These are phyloP conservation scores for Iselma pallidipennis DNA, from an alignment of 2,888 invertebrate genomes.

Conservation along the genomic window DNA sequence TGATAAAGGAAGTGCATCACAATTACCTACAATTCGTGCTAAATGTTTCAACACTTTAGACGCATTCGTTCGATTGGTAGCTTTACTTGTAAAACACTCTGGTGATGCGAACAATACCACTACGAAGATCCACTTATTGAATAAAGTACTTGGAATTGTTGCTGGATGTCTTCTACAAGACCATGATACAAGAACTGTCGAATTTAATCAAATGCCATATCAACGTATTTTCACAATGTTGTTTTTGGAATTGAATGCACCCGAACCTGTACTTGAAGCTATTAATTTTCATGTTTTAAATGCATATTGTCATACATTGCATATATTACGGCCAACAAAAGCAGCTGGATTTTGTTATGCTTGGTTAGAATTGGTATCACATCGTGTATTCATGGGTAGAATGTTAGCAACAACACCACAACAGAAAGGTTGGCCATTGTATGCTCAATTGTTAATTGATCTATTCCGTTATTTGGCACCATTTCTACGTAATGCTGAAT, in stretches of 20 bases:
- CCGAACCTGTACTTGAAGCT: slow-evolving; percentile 90
- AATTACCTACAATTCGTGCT: slow-evolving; percentile 67
- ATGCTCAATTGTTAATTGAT: slow-evolving; percentile 93
- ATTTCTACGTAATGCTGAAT: slow-evolving; percentile 94
- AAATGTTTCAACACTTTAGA: slow-evolving; percentile 96
- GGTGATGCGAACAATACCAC: slow-evolving; percentile 88
- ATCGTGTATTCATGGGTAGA: slow-evolving; percentile 92
- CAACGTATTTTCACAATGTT: slow-evolving; percentile 96
- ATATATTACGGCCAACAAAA: slow-evolving; percentile 87
- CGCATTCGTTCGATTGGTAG: slow-evolving; percentile 91
- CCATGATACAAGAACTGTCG: slow-evolving; percentile 86
- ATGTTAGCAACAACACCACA: slow-evolving; percentile 90
- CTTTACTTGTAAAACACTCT: slow-evolving; percentile 91
- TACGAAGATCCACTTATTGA: slow-evolving; percentile 96
- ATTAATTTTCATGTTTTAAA: slow-evolving; percentile 94
- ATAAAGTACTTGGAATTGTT: slow-evolving; percentile 86
- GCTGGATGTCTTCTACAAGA: slow-evolving; percentile 95
- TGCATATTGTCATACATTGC: slow-evolving; percentile 94
- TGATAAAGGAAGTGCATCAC: slow-evolving; percentile 67
- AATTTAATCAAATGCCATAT: slow-evolving; percentile 97
- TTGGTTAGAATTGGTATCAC: slow-evolving; percentile 97
- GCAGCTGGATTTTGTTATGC: slow-evolving; percentile 98
- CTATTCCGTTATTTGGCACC: slow-evolving; percentile 97
- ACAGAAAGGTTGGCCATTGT: slow-evolving; percentile 97
- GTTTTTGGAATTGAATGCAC: slow-evolving; percentile 93